Conservation (phyloP, 2,113 vertebrate genomes). For the Spilogale gracilis region DNA sequence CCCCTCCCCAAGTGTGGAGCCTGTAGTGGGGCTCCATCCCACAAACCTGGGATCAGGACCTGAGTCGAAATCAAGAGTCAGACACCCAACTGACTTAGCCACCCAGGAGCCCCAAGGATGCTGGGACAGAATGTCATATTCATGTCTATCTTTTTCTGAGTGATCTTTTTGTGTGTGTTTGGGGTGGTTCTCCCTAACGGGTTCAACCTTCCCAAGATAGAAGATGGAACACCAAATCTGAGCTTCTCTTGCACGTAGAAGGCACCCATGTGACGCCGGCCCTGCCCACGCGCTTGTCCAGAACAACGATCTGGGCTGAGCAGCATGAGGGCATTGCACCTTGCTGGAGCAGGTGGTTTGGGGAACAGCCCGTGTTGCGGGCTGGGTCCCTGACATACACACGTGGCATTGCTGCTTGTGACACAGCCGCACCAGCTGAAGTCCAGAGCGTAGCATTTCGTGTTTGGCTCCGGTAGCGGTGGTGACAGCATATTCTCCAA, state of each 20-base stretch:
- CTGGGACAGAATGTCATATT: background rate
- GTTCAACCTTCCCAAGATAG: background rate
- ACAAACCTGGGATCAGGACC: too few relatives aligned
- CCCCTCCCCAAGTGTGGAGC: background rate
- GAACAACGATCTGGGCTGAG: background rate
- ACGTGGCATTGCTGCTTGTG: background rate
- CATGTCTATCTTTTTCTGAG: background rate
- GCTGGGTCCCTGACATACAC: background rate
- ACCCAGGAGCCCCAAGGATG: background rate
- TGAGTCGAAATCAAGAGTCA: too few relatives aligned
- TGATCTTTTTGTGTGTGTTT: background rate
- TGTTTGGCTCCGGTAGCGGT: background rate
- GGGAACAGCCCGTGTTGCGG: background rate
- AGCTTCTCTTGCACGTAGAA: background rate
- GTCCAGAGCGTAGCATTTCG: background rate
- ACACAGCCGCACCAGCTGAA: too few relatives aligned
- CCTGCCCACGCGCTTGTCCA: background rate
- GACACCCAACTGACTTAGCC: too few relatives aligned
- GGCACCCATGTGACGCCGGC: background rate
- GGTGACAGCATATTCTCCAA: background rate
- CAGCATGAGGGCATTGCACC: background rate
- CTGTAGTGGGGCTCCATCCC: too few relatives aligned
- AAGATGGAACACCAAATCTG: background rate
- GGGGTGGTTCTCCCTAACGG: background rate
- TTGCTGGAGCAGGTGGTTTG: too few relatives aligned